These are phyloP conservation scores for Zygogramma bicolorata DNA, from an alignment of 2,888 invertebrate species.

Conservation along the genomic window DNA sequence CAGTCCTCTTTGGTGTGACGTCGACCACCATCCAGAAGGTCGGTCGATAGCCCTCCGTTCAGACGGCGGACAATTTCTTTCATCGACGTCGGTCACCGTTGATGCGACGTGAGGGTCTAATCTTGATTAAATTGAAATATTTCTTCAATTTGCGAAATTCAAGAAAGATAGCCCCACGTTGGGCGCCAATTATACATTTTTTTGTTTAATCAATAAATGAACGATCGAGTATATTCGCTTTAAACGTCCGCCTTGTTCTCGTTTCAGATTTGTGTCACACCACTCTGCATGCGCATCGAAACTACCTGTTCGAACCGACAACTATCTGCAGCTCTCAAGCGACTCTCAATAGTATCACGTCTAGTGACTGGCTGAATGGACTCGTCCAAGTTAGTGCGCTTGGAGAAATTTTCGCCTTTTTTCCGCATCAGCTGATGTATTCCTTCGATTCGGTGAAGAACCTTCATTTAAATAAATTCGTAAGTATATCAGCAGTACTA, in stretches of 20 bases:
- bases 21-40: too few relatives aligned
- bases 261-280: too few relatives aligned
- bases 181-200: not conserved
- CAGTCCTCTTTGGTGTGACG: too few relatives aligned
- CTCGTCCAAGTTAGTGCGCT: conserved; percentile 68
- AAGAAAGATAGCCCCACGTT: not conserved
- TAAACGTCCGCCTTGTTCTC: too few relatives aligned
- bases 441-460: conserved; percentile 59
- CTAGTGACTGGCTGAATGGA: conserved; percentile 69
- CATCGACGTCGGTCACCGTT: too few relatives aligned
- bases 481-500: too few relatives aligned
- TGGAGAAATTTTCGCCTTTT: conserved; percentile 68
- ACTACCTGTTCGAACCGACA: conserved; percentile 51
- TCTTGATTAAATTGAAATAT: too few relatives aligned
- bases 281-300: conserved; percentile 32
- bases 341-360: conserved; percentile 61
- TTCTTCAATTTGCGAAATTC: too few relatives aligned
- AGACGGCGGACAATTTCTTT: too few relatives aligned
- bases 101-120: too few relatives aligned
- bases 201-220: not conserved
- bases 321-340: conserved; percentile 65
- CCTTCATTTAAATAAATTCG: conserved; percentile 46
- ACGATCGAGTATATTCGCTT: too few relatives aligned
- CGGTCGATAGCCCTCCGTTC: too few relatives aligned
- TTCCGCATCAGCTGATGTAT: conserved; percentile 65